These are phyloP conservation scores for Hecatera dysodea DNA, from an alignment of 2,888 invertebrate genomes.

Conservation along the genomic window DNA sequence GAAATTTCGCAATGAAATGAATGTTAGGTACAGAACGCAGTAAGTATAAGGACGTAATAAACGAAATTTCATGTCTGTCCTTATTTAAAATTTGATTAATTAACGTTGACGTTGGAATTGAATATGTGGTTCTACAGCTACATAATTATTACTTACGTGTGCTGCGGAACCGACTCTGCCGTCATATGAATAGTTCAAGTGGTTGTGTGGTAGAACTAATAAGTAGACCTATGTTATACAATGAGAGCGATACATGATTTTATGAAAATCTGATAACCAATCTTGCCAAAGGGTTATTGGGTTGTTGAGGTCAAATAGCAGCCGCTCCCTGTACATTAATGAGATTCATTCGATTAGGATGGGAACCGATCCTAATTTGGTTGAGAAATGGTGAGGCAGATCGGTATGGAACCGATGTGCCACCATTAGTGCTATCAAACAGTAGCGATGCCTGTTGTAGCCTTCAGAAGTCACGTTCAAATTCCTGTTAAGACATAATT, in stretches of 20 bases:
- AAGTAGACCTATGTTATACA: slow-evolving; percentile 10
- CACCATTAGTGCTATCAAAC: background rate
- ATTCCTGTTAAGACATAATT: background rate
- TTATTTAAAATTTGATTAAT: slow-evolving; percentile 39
- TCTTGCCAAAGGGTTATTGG: background rate
- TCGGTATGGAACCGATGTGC: background rate
- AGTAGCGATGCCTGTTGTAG: background rate
- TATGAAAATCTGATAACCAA: background rate
- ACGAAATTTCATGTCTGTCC: slow-evolving; percentile 33
- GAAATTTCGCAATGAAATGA: slow-evolving; percentile 37
- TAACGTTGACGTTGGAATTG: slow-evolving; percentile 23
- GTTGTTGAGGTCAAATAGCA: background rate
- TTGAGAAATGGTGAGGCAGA: background rate
- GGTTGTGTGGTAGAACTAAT: background rate
- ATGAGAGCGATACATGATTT: background rate
- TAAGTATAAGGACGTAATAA: slow-evolving; percentile 28
- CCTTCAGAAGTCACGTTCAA: background rate
- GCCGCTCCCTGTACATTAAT: background rate
- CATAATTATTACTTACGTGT: slow-evolving; percentile 26
- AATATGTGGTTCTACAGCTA: slow-evolving; percentile 35
- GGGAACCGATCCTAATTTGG: background rate
- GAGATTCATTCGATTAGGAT: background rate
- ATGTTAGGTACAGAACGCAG: slow-evolving; percentile 43
- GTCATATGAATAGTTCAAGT: slow-evolving; percentile 33
- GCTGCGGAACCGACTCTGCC: slow-evolving; percentile 2